Evolutionary conservation across 2,888 invertebrate genomes (phyloP).

Genomic region (Lysandra bellargus): DNA sequence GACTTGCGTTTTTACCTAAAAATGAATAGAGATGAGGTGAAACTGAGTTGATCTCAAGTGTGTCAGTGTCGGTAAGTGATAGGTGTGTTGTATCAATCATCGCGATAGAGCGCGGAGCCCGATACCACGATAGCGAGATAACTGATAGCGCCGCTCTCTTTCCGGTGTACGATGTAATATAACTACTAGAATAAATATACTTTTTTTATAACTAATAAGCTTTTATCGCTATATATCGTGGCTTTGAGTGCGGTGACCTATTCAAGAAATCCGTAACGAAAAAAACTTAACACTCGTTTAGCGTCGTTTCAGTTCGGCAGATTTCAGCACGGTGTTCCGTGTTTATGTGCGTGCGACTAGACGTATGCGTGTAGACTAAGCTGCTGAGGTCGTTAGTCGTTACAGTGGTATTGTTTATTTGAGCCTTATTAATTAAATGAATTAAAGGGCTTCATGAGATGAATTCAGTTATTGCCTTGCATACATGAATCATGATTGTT

Average conservation of each 20-base stretch:
- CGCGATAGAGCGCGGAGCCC: slow-evolving; percentile 22
- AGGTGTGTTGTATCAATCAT: slow-evolving; percentile 31
- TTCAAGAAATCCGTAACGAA: too few species aligned
- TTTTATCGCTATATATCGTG: too few species aligned
- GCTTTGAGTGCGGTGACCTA: too few species aligned
- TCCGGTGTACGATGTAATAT: slow-evolving; percentile 5
- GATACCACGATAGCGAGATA: slow-evolving; percentile 18
- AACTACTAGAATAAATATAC: not conserved
- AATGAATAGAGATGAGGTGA: not conserved
- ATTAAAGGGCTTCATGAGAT: too few species aligned
- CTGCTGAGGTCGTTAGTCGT: not conserved
- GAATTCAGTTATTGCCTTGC: not conserved
- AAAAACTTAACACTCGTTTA: too few species aligned
- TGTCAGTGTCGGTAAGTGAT: slow-evolving; percentile 29
- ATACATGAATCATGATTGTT: not conserved
- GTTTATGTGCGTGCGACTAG: too few species aligned
- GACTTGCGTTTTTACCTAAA: not conserved
- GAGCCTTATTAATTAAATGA: too few species aligned
- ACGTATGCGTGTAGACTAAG: too few species aligned
- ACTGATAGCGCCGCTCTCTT: slow-evolving; percentile 20
- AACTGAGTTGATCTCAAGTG: not conserved
- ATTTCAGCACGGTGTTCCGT: too few species aligned
- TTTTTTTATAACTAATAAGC: too few species aligned
- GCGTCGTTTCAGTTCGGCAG: too few species aligned
- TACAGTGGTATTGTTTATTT: not conserved